Conservation (phyloP, 2,113 vertebrate species). For the Centropus unirufus region DNA sequence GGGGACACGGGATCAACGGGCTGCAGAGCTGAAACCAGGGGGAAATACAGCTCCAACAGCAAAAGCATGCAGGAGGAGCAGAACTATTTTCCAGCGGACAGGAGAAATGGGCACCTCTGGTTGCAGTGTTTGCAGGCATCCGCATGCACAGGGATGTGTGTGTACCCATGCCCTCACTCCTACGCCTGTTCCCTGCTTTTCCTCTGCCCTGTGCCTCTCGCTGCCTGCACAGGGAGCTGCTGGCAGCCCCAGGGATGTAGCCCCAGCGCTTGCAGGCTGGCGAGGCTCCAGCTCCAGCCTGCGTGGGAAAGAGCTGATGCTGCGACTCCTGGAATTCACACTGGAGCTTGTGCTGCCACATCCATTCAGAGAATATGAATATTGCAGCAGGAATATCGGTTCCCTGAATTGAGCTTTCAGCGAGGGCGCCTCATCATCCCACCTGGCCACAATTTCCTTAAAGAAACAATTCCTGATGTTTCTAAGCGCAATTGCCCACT, state of each 20-base stretch:
- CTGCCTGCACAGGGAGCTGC: background rate
- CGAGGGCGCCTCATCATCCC: background rate
- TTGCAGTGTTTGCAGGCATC: rapidly evolving
- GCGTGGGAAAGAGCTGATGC: rapidly evolving
- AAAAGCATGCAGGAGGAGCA: rapidly evolving
- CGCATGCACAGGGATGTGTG: rapidly evolving
- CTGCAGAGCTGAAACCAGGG: background rate
- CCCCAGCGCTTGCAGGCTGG: rapidly evolving
- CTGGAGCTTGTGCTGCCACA: background rate
- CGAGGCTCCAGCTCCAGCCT: background rate
- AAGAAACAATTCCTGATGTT: slow-evolving; percentile 66
- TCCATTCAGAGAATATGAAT: background rate
- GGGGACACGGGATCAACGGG: background rate
- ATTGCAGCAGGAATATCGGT: background rate
- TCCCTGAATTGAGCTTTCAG: background rate
- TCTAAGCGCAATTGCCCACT: slow-evolving; percentile 53
- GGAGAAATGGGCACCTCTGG: background rate
- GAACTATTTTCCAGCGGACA: rapidly evolving
- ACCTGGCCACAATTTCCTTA: slow-evolving; percentile 49
- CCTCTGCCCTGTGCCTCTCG: background rate
- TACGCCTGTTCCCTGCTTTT: rapidly evolving
- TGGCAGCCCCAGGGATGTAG: too few relatives aligned
- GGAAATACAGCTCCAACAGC: background rate
- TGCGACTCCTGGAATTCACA: background rate
- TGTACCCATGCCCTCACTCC: background rate